Base-by-base conservation (phyloP, 2,888 invertebrate genomes). In the Athetis lepigone region DNA sequence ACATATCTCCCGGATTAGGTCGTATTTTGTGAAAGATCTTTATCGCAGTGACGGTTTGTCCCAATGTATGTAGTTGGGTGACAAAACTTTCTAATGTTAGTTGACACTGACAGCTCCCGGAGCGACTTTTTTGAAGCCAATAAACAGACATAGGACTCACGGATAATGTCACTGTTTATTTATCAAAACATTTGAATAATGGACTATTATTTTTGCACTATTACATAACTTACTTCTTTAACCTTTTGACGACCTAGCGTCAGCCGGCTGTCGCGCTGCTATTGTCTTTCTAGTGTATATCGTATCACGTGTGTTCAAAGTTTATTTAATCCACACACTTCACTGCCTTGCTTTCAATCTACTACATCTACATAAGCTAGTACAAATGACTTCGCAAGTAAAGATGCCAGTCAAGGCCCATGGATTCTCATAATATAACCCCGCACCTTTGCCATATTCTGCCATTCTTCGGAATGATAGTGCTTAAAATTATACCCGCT, bases 401-500 rank as follows among this genome's bases (percentile, higher is more conserved):
- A 47, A 52, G 4, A 27, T 39, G 51, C 42, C 63, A 58, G 52
- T 54, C 70, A 58, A 70, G 52, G 27, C 19, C 64, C 29, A 54
- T 37, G 19, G 55, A 54, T 71, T 55, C 58, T 37, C 65, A 70
- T 37, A 37, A 42, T 46, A 2, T 42, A 58, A 64, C 36, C 42
- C 45, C 47, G 40, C 55, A 59, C 71, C 71, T 70, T 70, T 59
- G 71, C 65, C 37, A 55, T 58, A 54, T 42, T 54, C 49, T 33
- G 40, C 45, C 47, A 39, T 49, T 56, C 56, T 39, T 42, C 42
- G 40, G 58, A 61, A 70, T 51, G 69, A 67, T 43, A 45, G 43
- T 40, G 63, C 75, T 68, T 36, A 56, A 71, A 73, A 67, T 72
- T 68, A 72, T 62, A 61, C 56, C 40, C 36, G 66, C 67, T 45